Base-by-base conservation (phyloP, 2,888 invertebrate species). In the Nemurella pictetii region DNA sequence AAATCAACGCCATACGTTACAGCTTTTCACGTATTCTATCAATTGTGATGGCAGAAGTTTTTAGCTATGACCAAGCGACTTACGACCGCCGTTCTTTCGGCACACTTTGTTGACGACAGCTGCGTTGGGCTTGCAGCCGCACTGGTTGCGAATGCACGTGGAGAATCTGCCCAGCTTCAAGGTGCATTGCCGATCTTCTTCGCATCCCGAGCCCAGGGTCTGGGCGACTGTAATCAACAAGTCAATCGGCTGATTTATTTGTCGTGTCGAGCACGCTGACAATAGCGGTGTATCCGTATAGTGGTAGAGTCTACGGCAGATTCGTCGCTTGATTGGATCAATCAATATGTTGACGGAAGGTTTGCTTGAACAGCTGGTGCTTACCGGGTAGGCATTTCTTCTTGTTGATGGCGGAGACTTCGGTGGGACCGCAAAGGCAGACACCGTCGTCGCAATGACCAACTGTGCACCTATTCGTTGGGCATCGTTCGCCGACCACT, bases 31-130 rank as follows among this genome's bases (percentile, higher is more conserved):
- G 55, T 55, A 55, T 55, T 55, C 20, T 55, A 55, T 20, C n/a
- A n/a, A n/a, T n/a, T n/a, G n/a, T n/a, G 55, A 12, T 55, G 55
- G 55, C 55, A 20, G 55, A 55, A 55, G 20, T 55, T 55, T 55
- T 7, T 2, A 55, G n/a, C n/a, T n/a, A n/a, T n/a, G n/a, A n/a
- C n/a, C n/a, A 55, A 15, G 9, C 55, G 55, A 78, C 78, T 78
- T 29, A 78, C 78, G n/a, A 30, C n/a, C 28, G 12, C 78, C 78
- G 30, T 27, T 29, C 78, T 30, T 78, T 30, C 30, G 28, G 78
- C 78, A 78, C 28, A 78, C 78, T 78, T 78, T 78, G 30, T 78
- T 78, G 29, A 29, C 29, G 28, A 78, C 78, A n/a, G 78, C 26
- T n/a, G 29, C 30, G 29, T 30, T 30, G 29, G 78, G 7, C 27